Percentiles rank a stretch among this genome's conserved stretches.
phyloP scores from a whole-genome alignment of 1,140 invertebrate species.

The Penaeus chinensis region DNA sequence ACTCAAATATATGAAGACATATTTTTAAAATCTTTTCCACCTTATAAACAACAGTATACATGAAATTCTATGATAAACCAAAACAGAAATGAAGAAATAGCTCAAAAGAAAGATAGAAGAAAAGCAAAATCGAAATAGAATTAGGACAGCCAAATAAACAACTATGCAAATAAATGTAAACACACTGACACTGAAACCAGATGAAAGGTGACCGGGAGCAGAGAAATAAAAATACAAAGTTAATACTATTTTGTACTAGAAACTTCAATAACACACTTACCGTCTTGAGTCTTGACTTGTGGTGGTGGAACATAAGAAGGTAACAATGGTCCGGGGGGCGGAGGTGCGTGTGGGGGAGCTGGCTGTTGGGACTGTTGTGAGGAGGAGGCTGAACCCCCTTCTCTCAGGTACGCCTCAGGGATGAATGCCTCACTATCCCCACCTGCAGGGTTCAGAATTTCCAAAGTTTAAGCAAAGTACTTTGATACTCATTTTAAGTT shows the following conservation, averaged over 20 bases:
- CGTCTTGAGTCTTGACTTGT: conserved; percentile 64
- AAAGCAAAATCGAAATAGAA: background rate
- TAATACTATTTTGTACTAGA: background rate
- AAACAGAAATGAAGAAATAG: background rate
- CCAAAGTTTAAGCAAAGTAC: no score
- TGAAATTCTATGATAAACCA: background rate
- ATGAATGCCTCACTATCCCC: conserved; percentile 60
- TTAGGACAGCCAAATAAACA: background rate
- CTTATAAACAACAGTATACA: no score
- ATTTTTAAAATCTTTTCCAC: no score
- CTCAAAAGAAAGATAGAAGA: conserved; percentile 10
- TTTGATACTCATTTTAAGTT: no score
- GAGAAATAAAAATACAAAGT: background rate
- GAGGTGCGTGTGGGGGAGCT: conserved; percentile 57
- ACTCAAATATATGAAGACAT: no score
- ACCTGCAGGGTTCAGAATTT: conserved; percentile 19
- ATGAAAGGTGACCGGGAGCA: background rate
- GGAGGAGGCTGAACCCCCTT: conserved; percentile 54
- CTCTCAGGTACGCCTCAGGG: conserved; percentile 62
- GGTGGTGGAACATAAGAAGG: conserved; percentile 64
- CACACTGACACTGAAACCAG: background rate
- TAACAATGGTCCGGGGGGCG: conserved; percentile 62
- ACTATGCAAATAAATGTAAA: background rate
- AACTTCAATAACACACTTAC: conserved; percentile 48
- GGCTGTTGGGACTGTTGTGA: conserved; percentile 44